Evolutionary conservation across 2,797 vertebrate genomes (phyloP), one percentile per base, ranked within the genome.

Genomic region (Epinephelus awoara): DNA sequence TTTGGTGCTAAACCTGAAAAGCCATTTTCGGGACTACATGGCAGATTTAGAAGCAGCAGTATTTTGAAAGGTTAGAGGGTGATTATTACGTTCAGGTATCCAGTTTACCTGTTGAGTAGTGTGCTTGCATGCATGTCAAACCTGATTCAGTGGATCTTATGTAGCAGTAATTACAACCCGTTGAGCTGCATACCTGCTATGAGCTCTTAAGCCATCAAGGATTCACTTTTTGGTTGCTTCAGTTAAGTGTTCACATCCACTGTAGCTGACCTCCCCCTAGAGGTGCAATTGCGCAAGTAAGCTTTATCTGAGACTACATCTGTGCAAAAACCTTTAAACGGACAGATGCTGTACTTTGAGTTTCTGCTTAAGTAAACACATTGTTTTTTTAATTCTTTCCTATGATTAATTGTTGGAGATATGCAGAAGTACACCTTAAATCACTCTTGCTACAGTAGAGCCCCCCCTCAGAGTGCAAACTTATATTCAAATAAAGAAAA

Each of bases 281-380:
- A 75, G 75, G 79, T 50, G 17, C 15, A 79, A 59, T n/a, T 61
- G 56, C 77, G 44, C 67, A 73, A 70, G 65, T 49, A 58, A 58
- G 58, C 19, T 56, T 27, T 29, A 69, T 29, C 40, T 70, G 56
- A 38, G 27, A 59, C n/a, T 3, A 27, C 29, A 68, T 58, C 49
- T 65, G 21, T 34, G n/a, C 15, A 29, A 38, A 44, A 42, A 6
- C 11, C 42, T 2, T 23, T 51, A 21, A 52, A 52, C 1, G 3
- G 2, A 6, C 8, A 55, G 47, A 49, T 27, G 11, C 4, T 9
- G 49, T 2, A 46, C 9, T 46, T 38, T 47, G 9, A 40, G 19
- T 34, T 34, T 7, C 34, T 34, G 6, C 7, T 34, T 34, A 34
- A 55, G 44, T 21, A 2, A 9, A 29, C 5, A 29, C 27, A 29